Evolutionary conservation across 1,140 invertebrate species (phyloP).

Genomic region (Mycetomoellerius zeteki): DNA sequence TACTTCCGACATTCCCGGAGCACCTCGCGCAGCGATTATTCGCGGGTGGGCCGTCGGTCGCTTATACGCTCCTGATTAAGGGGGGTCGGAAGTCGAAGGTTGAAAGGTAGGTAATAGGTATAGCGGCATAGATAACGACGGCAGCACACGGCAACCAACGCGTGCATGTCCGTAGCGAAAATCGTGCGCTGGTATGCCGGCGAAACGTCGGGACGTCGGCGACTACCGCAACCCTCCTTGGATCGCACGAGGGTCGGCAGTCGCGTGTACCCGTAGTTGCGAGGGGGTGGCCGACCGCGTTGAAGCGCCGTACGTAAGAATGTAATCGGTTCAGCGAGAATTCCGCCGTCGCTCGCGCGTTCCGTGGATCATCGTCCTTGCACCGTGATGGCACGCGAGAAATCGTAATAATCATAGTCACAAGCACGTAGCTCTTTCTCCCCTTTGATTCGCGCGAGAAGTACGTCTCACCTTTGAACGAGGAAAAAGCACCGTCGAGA

Average conservation of each 20-base stretch:
- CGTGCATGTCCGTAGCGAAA: constrained; percentile 29
- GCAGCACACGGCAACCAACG: constrained; percentile 26
- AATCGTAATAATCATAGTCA: constrained; percentile 29
- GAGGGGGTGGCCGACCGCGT: constrained; percentile 63
- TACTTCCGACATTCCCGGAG: constrained; percentile 15
- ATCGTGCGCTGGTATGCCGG: constrained; percentile 69
- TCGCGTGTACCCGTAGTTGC: constrained; percentile 79
- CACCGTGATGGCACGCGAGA: constrained; percentile 59
- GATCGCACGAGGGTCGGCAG: constrained; percentile 75
- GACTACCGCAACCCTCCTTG: constrained; percentile 53
- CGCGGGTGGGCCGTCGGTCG: background rate
- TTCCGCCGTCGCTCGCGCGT: constrained; percentile 32
- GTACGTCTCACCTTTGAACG: background rate
- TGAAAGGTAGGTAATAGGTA: constrained; percentile 45
- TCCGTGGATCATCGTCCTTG: background rate
- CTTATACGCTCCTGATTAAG: constrained; percentile 67
- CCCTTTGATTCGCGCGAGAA: background rate
- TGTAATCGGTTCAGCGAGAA: constrained; percentile 65
- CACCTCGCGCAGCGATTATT: constrained; percentile 24
- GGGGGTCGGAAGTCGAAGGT: constrained; percentile 65
- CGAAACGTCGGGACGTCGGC: constrained; percentile 66
- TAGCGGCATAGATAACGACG: constrained; percentile 55
- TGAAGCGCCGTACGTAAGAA: constrained; percentile 60
- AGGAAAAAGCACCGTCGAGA: background rate
- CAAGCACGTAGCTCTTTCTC: constrained; percentile 54